These are phyloP conservation scores for Epinephelus fuscoguttatus DNA, from an alignment of 2,113 vertebrate genomes.

Conservation along the genomic window DNA sequence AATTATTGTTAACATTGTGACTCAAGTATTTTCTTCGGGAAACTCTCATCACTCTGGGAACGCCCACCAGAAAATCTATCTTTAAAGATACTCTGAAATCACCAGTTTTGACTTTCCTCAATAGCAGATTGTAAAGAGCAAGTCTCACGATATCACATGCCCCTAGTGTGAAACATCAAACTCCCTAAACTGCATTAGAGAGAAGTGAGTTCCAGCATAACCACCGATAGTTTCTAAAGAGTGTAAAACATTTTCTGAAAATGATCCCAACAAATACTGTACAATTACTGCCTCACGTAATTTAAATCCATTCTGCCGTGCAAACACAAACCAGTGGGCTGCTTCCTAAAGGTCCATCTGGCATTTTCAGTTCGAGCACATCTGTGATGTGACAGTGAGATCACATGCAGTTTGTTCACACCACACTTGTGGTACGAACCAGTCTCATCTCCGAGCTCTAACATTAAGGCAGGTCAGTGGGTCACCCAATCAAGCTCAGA, in stretches of 20 bases:
- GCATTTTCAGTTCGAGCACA: conserved; percentile 19
- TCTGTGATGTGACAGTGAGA: conserved; percentile 18
- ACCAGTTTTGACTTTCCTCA: too few relatives aligned
- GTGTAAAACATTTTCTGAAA: neutral
- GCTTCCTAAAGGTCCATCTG: conserved; percentile 5
- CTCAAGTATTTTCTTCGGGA: too few relatives aligned
- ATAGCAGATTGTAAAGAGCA: too few relatives aligned
- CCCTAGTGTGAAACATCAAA: too few relatives aligned
- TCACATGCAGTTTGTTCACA: conserved; percentile 54
- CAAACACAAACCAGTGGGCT: neutral
- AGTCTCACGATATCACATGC: too few relatives aligned
- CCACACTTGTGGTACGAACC: conserved; percentile 35
- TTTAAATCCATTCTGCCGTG: neutral
- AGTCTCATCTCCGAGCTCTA: conserved; percentile 50
- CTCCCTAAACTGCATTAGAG: too few relatives aligned
- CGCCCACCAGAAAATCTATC: too few relatives aligned
- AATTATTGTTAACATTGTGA: too few relatives aligned
- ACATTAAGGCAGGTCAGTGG: conserved; percentile 71
- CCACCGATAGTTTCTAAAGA: rapidly evolving
- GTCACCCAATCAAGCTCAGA: conserved; percentile 75
- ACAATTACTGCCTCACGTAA: too few relatives aligned
- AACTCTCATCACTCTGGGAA: too few relatives aligned
- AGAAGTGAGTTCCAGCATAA: neutral
- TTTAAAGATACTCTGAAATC: too few relatives aligned
- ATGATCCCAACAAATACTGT: neutral